Evolutionary conservation across 2,888 invertebrate species (phyloP), one percentile per base, ranked within the genome.

Genomic region (Adineta ricciae): DNA sequence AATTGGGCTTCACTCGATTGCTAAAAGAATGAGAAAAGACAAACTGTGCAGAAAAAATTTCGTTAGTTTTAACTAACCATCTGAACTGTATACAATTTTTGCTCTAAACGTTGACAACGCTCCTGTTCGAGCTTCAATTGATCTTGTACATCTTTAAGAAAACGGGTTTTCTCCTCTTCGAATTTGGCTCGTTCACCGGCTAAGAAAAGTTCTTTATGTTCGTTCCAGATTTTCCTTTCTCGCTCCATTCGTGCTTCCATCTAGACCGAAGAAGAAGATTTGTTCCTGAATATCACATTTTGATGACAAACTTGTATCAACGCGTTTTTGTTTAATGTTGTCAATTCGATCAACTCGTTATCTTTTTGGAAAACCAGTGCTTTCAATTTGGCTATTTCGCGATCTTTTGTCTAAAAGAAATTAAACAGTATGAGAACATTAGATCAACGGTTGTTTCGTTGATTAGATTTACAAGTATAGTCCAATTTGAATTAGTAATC

Each of bases 321-420:
- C 1, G 8, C 0, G 41, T 41, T 78, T 78, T 78, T 78, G 5
- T 78, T 38, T 1, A 41, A 3, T 24, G n/a, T 21, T 78, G 8
- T 78, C n/a, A 78, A 41, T 78, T 19, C 78, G 41, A 78, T 78
- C 24, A 78, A 9, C 24, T 78, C 78, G 41, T 41, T 78, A n/a
- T 78, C 78, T 41, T 41, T 38, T 41, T 41, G 41, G 41, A 78
- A 78, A n/a, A 78, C 41, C n/a, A 78, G 41, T 24, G 41, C 78
- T 78, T 78, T 78, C 24, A 78, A 78, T 78, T 78, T 78, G 2
- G 41, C 41, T 41, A 78, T 14, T 78, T 78, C 78, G 38, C 78
- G 78, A 78, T 78, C 41, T 78, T 78, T 78, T 41, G 19, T 41
- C 78, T 78, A 41, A 8, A 46, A 5, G 46, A 46, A 8, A 46